Evolutionary conservation across 2,888 invertebrate species (phyloP).

Genomic region (Erebia epiphron): DNA sequence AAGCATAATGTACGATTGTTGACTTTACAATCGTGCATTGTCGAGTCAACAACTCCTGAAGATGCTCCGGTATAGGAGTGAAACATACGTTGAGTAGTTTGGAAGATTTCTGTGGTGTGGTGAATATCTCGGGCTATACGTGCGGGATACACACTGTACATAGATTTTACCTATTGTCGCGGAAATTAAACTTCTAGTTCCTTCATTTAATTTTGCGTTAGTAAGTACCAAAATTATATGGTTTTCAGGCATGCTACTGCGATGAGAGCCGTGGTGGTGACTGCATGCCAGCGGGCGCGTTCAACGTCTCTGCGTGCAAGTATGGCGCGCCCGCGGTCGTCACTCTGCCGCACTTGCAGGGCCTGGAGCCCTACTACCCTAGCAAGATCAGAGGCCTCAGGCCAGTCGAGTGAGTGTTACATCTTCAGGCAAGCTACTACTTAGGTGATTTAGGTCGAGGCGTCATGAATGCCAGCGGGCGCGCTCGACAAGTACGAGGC

Average conservation of each 20-base stretch:
- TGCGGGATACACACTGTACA: too few relatives aligned
- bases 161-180: too few relatives aligned
- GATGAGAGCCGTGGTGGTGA: constrained; percentile 59
- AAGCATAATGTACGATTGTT: too few relatives aligned
- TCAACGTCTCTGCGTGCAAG: constrained; percentile 88
- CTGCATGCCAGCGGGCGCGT: constrained; percentile 83
- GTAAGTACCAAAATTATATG: too few relatives aligned
- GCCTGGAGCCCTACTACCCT: constrained; percentile 86
- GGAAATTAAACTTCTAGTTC: too few relatives aligned
- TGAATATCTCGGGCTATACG: too few relatives aligned
- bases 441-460: constrained; percentile 73
- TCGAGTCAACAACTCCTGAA: too few relatives aligned
- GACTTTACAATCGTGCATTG: too few relatives aligned
- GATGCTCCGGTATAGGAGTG: too few relatives aligned
- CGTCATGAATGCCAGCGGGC: constrained; percentile 79
- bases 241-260: constrained; percentile 86
- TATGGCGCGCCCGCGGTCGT: constrained; percentile 91
- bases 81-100: too few relatives aligned
- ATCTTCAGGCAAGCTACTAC: constrained; percentile 85
- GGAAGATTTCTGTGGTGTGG: too few relatives aligned
- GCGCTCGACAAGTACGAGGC: constrained; percentile 89
- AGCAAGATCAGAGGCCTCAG: constrained; percentile 85
- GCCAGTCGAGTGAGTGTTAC: constrained; percentile 79
- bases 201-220: too few relatives aligned
- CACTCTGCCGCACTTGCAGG: constrained; percentile 91